A percentile compares a stretch with the other conserved stretches of the same genome.
phyloP scores from a whole-genome alignment of 2,888 invertebrate genomes.

The Drosophila helvetica region DNA sequence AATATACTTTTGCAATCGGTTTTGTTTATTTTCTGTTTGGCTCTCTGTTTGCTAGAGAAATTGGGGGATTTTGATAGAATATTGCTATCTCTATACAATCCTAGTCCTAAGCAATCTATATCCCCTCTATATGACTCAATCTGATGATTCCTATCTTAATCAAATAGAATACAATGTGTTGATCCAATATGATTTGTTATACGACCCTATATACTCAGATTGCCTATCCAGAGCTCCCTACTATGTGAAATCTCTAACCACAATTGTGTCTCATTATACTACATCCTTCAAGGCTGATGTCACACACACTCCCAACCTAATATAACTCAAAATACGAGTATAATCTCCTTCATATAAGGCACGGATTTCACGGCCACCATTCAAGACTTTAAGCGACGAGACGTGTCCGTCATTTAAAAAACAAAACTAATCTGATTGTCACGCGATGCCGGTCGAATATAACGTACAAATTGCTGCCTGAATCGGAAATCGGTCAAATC shows the following conservation, averaged over 20 bases:
- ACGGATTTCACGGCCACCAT: not conserved
- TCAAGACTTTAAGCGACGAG: not conserved
- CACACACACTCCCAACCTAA: not conserved
- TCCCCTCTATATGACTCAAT: not conserved
- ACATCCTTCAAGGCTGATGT: not conserved
- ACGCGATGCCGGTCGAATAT: not conserved
- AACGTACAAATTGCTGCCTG: not conserved
- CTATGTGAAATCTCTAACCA: not conserved
- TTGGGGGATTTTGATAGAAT: conserved; percentile 11
- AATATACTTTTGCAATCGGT: conserved; percentile 28
- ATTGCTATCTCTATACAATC: not conserved
- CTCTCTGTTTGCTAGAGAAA: not conserved
- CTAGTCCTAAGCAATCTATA: not conserved
- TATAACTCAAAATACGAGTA: not conserved
- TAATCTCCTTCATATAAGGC: not conserved
- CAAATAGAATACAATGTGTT: not conserved
- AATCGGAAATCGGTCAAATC: conserved; percentile 6
- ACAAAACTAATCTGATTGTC: conserved; percentile 1
- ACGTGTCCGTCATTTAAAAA: conserved; percentile 1
- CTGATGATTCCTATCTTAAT: not conserved
- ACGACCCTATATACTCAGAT: not conserved
- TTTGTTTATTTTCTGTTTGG: conserved; percentile 29
- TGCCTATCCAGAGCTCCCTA: not conserved
- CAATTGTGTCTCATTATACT: not conserved
- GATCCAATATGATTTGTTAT: not conserved